Percentiles rank a stretch among this genome's conserved stretches.
Conservation (phyloP, 2,797 vertebrate species). For the Gallinago nigripennis region DNA sequence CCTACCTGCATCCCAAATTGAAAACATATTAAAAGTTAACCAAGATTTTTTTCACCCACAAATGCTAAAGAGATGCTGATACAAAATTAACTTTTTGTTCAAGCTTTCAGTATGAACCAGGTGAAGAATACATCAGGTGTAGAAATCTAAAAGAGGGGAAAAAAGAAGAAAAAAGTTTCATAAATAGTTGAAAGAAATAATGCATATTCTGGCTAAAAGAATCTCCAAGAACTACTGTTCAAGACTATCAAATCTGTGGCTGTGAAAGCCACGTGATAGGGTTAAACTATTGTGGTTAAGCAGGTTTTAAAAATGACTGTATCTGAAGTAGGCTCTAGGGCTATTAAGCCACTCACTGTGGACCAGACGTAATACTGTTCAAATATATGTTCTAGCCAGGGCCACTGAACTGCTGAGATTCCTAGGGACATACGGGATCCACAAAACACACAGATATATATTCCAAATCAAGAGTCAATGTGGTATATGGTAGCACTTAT, state of each 20-base stretch:
- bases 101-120: background rate
- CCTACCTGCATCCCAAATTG: background rate
- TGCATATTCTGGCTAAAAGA: background rate
- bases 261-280: background rate
- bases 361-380: background rate
- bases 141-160: background rate
- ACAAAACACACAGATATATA: background rate
- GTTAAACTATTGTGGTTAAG: background rate
- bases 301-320: background rate
- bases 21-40: background rate
- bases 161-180: background rate
- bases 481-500: background rate
- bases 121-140: background rate
- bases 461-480: background rate
- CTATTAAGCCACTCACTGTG: background rate
- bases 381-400: background rate
- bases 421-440: background rate
- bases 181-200: background rate
- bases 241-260: background rate
- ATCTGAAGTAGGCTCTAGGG: background rate
- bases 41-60: background rate
- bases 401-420: background rate
- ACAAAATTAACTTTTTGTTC: background rate
- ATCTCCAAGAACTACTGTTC: background rate
- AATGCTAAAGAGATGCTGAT: background rate